These are phyloP conservation scores for Spinus olivaceus DNA, from an alignment of 2,797 vertebrate genomes.

Conservation along the genomic window DNA sequence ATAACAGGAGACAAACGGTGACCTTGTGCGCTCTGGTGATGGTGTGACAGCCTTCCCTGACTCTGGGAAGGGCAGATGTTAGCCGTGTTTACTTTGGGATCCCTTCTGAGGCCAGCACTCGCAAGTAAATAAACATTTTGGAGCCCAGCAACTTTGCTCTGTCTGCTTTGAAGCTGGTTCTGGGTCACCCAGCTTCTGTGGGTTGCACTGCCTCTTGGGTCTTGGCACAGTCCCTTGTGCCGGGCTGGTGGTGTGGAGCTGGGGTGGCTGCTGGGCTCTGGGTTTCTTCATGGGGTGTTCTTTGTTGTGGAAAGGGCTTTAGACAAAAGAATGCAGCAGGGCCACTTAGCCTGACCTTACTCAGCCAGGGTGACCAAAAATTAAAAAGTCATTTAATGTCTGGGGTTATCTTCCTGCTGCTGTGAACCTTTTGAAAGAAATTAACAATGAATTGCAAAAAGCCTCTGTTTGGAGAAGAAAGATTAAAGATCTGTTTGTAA, in stretches of 20 bases:
- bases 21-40: not conserved
- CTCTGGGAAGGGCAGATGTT: not conserved
- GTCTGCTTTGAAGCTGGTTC: not conserved
- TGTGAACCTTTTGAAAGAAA: not conserved
- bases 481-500: not conserved
- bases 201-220: not conserved
- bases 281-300: not conserved
- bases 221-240: not conserved
- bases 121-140: not conserved
- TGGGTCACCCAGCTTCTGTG: not conserved
- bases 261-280: slow-evolving; percentile 4
- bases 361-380: slow-evolving; percentile 15
- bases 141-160: not conserved
- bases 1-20: not conserved
- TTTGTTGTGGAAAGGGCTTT: slow-evolving; percentile 48
- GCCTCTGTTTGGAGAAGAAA: not conserved
- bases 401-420: not conserved
- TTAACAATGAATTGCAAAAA: not conserved
- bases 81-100: not conserved
- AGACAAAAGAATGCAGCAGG: slow-evolving; percentile 59
- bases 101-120: not conserved
- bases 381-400: not conserved
- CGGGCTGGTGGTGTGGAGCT: not conserved
- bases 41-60: not conserved
- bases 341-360: slow-evolving; percentile 37